Base-by-base conservation (phyloP, 2,797 vertebrate genomes). In the Diplodus sargus region DNA sequence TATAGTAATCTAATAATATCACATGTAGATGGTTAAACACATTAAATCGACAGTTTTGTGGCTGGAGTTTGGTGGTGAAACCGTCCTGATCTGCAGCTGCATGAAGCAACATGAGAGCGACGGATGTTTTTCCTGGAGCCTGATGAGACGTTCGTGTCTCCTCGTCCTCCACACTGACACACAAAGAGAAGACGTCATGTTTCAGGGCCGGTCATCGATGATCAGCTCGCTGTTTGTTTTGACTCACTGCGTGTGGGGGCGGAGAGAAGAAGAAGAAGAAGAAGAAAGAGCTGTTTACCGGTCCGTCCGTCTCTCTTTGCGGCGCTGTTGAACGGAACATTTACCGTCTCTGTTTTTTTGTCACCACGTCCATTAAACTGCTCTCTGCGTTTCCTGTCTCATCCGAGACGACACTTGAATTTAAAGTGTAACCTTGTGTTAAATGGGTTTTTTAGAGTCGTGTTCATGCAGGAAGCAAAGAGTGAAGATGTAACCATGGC, bases 181-280 rank as follows among this genome's bases (percentile, higher is more conserved):
- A 81, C 58, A 81, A 61, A 79, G 60, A 58, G 43, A 83, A 64
- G 70, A 79, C 80, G 67, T 67, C 76, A 59, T 58, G 74, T 77
- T 72, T 58, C 45, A 61, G 66, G 57, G 62, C 73, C 0, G 65
- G 69, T 22, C 74, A 67, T 58, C 69, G 53, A 86, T 73, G 53
- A 86, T 73, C 76, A 3, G 64, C 63, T 3, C 4, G 30, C 67
- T 62, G 80, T 28, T 56, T 70, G 5, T 34, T 80, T 78, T 83
- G 85, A 86, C 81, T 86, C 83, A 79, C 48, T 51, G 65, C 2
- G 2, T 18, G 88, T 89, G 67, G 88, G 88, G 88, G 88, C 76
- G 79, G 81, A 78, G 30, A 34, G 34, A 9, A 34, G 65, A 69
- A 4, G 5, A 9, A 34, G 65, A 69, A 4, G 5, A 15, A 14